These are phyloP conservation scores for Pandemis corylana DNA, from an alignment of 2,888 invertebrate species.

Conservation along the genomic window DNA sequence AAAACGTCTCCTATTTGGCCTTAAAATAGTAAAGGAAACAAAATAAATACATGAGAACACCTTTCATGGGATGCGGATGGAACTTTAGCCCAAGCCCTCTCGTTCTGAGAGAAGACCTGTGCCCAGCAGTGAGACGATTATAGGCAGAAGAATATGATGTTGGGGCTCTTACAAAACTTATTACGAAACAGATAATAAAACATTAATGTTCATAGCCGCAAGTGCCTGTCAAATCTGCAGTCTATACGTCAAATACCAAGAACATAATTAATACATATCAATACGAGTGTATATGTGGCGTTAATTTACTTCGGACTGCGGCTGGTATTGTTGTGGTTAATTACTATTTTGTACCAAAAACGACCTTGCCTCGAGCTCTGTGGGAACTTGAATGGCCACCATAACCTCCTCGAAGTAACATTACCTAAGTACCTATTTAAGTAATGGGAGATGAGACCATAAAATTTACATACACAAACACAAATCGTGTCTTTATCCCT, in stretches of 20 bases:
- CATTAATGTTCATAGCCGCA: not conserved
- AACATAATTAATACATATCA: constrained; percentile 16
- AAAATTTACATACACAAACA: too few species aligned
- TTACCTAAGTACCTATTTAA: not conserved
- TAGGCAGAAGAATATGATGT: too few species aligned
- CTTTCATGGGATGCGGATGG: too few species aligned
- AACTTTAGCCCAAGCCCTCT: too few species aligned
- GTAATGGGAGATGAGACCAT: too few species aligned
- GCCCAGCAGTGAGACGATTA: too few species aligned
- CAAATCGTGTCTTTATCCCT: too few species aligned
- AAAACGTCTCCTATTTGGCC: too few species aligned
- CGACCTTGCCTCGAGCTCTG: not conserved
- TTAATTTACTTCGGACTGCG: constrained; percentile 16
- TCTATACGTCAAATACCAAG: constrained; percentile 10
- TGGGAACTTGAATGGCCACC: not conserved
- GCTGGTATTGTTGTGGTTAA: constrained; percentile 13
- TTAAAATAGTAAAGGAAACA: too few species aligned
- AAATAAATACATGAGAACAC: too few species aligned
- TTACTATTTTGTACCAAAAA: constrained; percentile 4
- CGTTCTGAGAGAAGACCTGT: too few species aligned
- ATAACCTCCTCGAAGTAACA: not conserved
- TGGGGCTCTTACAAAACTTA: too few species aligned
- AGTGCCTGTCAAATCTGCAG: not conserved
- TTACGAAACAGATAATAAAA: not conserved
- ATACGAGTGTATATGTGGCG: not conserved